These are phyloP conservation scores for Acronicta aceris DNA, from an alignment of 2,888 invertebrate species.

Conservation along the genomic window DNA sequence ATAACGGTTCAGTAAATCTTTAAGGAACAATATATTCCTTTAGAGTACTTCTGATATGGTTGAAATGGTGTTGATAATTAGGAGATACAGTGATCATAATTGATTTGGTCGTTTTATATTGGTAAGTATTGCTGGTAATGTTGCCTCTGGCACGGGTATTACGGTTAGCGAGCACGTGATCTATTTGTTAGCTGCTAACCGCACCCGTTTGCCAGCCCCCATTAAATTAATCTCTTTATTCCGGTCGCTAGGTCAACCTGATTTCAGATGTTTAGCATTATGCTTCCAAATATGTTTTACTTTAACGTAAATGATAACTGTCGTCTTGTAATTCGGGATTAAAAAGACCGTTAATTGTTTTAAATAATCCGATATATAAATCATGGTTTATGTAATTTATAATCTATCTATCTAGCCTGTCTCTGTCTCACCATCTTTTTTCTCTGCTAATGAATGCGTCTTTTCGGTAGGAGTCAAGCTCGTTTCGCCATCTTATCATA, in stretches of 20 bases:
- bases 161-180: conserved; percentile 52
- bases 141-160: conserved; percentile 12
- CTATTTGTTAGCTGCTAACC: conserved; percentile 62
- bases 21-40: conserved; percentile 4
- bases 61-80: background rate
- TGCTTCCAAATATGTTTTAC: conserved; percentile 10
- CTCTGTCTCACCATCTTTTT: too few species aligned
- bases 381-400: too few species aligned
- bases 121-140: conserved; percentile 4
- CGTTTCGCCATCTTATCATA: too few species aligned
- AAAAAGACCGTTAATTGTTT: too few species aligned
- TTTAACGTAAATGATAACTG: conserved; percentile 1
- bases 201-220: conserved; percentile 58
- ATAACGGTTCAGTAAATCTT: conserved; percentile 43
- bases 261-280: conserved; percentile 41
- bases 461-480: too few species aligned
- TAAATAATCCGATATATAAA: too few species aligned
- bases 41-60: conserved; percentile 1
- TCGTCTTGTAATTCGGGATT: too few species aligned
- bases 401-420: too few species aligned
- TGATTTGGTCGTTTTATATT: conserved; percentile 20
- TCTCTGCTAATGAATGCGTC: too few species aligned
- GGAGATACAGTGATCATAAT: conserved; percentile 8
- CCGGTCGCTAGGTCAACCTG: conserved; percentile 50
- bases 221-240: conserved; percentile 57